These are phyloP conservation scores for Leptopterna dolabrata DNA, from an alignment of 2,888 invertebrate genomes.

Conservation along the genomic window DNA sequence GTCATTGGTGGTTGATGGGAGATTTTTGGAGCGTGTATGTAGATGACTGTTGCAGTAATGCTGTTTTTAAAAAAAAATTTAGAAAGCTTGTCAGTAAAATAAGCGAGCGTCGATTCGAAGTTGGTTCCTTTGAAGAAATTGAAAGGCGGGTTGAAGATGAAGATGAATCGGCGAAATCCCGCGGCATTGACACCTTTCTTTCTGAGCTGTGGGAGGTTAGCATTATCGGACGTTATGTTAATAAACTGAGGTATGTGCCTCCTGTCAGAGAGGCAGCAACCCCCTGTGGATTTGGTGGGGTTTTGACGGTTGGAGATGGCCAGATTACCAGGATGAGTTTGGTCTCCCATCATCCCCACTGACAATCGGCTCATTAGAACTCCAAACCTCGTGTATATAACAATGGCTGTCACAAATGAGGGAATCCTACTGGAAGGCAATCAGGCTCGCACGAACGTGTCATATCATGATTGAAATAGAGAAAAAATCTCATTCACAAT, in stretches of 20 bases:
- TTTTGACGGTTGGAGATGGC: no score
- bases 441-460: conserved; percentile 29
- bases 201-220: neutral
- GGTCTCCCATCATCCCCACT: neutral
- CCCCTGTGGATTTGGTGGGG: no score
- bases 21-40: no score
- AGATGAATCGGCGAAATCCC: neutral
- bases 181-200: conserved; percentile 3
- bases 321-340: no score
- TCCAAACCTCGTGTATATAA: neutral
- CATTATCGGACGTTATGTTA: neutral
- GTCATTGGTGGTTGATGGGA: no score
- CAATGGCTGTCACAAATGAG: conserved; percentile 37
- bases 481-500: neutral
- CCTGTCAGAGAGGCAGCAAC: no score
- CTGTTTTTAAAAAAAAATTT: neutral
- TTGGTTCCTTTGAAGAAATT: neutral
- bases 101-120: neutral
- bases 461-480: conserved; percentile 31
- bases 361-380: conserved; percentile 22
- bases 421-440: conserved; percentile 14
- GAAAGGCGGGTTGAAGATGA: neutral
- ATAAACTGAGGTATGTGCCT: neutral
- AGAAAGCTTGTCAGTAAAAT: neutral
- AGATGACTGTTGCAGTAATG: no score